Evolutionary conservation across 2,797 vertebrate species (phyloP).

Genomic region (Amphiprion clarkii): DNA sequence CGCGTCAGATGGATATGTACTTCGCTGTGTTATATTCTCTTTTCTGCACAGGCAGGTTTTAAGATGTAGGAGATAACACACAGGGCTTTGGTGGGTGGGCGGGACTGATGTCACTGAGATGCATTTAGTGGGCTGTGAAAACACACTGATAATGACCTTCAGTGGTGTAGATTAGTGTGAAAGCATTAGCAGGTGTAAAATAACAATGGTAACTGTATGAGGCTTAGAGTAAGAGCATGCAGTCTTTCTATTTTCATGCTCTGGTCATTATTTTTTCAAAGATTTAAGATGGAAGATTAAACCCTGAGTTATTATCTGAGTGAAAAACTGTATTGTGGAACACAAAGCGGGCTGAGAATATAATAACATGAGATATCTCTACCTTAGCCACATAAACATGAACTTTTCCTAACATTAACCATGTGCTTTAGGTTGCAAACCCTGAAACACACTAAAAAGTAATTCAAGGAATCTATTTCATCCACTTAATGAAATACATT

Average conservation of each 20-base stretch:
- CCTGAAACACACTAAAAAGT: too few species aligned
- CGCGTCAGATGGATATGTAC: slow-evolving; percentile 50
- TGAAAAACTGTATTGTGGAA: slow-evolving; percentile 2
- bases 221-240: neutral
- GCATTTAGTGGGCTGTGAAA: slow-evolving; percentile 41
- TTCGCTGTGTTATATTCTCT: slow-evolving; percentile 27
- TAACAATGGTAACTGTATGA: slow-evolving; percentile 6
- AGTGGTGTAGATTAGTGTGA: slow-evolving; percentile 20
- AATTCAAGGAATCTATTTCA: too few species aligned
- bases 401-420: neutral
- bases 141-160: slow-evolving; percentile 31
- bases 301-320: neutral
- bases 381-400: neutral
- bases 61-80: slow-evolving; percentile 61
- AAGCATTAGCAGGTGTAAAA: slow-evolving; percentile 4
- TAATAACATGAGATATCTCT: neutral
- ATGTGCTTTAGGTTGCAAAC: too few species aligned
- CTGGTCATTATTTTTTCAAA: slow-evolving; percentile 1
- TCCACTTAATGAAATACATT: too few species aligned
- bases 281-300: too few species aligned
- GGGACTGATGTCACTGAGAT: slow-evolving; percentile 44
- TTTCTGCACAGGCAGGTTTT: slow-evolving; percentile 56
- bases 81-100: slow-evolving; percentile 32
- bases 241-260: slow-evolving; percentile 8
- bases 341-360: neutral